These are phyloP conservation scores for Falco berigora DNA, from an alignment of 2,797 vertebrate species.

Conservation along the genomic window DNA sequence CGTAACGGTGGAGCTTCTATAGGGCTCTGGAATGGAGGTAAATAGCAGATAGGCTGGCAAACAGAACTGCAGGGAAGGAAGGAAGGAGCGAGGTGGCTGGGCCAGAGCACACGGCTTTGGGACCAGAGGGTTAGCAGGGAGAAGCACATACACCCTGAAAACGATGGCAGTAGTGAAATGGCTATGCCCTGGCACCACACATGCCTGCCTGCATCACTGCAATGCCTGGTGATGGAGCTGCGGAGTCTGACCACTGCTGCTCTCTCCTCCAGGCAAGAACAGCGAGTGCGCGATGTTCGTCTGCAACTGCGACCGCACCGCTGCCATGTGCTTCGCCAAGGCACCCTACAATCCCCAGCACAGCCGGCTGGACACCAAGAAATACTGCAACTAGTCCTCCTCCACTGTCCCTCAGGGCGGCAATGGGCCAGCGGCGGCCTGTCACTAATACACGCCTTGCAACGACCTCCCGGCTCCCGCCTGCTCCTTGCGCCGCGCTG, in stretches of 20 bases:
- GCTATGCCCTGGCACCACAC: background rate
- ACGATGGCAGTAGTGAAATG: accelerated
- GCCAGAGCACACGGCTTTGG: accelerated
- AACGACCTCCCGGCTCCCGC: accelerated
- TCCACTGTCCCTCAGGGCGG: accelerated
- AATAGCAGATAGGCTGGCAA: background rate
- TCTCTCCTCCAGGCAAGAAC: constrained; percentile 70
- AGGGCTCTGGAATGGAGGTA: accelerated
- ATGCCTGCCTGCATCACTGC: background rate
- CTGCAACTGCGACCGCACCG: constrained; percentile 81
- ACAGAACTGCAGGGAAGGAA: background rate
- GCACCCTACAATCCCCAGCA: constrained; percentile 56
- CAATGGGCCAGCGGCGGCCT: accelerated
- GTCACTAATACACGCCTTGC: background rate
- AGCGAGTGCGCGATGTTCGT: constrained; percentile 66
- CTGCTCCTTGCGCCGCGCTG: background rate
- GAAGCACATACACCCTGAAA: accelerated
- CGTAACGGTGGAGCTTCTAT: accelerated
- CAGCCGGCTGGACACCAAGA: background rate
- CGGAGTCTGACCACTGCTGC: background rate
- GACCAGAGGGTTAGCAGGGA: accelerated
- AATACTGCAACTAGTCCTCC: background rate
- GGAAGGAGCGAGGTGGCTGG: background rate
- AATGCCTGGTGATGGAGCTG: background rate
- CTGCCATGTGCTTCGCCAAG: constrained; percentile 77